These are phyloP conservation scores for Timema podura DNA, from an alignment of 2,888 invertebrate species.

Conservation along the genomic window DNA sequence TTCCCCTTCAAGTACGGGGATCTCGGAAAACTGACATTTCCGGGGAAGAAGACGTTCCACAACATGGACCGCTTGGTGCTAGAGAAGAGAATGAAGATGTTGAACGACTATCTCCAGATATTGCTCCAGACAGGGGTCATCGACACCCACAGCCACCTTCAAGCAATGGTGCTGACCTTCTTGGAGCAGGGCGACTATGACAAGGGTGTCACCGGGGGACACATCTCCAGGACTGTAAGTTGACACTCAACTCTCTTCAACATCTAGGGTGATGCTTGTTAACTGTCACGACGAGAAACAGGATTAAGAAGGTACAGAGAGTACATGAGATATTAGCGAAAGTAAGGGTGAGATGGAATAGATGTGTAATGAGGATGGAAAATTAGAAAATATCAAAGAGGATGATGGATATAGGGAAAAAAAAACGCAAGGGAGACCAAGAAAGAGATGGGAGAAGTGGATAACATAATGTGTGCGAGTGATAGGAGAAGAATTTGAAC, in stretches of 20 bases:
- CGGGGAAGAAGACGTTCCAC: constrained; percentile 90
- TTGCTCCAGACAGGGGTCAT: constrained; percentile 59
- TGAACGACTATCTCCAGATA: constrained; percentile 76
- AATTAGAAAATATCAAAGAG: too few relatives aligned
- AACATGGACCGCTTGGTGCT: constrained; percentile 82
- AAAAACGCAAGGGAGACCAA: too few relatives aligned
- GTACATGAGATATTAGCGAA: too few relatives aligned
- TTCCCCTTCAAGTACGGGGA: constrained; percentile 83
- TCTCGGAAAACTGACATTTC: constrained; percentile 72
- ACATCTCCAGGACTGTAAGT: constrained; percentile 55
- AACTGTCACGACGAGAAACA: too few relatives aligned
- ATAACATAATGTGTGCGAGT: too few relatives aligned
- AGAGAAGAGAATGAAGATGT: constrained; percentile 75
- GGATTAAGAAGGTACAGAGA: too few relatives aligned
- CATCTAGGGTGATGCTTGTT: too few relatives aligned
- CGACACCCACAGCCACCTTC: constrained; percentile 58
- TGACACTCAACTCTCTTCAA: not conserved
- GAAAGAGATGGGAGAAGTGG: too few relatives aligned
- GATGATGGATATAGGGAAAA: too few relatives aligned
- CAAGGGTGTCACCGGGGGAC: constrained; percentile 56
- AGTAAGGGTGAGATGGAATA: too few relatives aligned
- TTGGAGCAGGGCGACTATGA: constrained; percentile 68
- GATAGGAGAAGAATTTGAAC: too few relatives aligned
- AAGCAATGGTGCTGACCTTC: constrained; percentile 59
- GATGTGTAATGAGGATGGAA: too few relatives aligned